phyloP scores from a whole-genome alignment of 2,797 vertebrate species.

The Rhinoraja longicauda region DNA sequence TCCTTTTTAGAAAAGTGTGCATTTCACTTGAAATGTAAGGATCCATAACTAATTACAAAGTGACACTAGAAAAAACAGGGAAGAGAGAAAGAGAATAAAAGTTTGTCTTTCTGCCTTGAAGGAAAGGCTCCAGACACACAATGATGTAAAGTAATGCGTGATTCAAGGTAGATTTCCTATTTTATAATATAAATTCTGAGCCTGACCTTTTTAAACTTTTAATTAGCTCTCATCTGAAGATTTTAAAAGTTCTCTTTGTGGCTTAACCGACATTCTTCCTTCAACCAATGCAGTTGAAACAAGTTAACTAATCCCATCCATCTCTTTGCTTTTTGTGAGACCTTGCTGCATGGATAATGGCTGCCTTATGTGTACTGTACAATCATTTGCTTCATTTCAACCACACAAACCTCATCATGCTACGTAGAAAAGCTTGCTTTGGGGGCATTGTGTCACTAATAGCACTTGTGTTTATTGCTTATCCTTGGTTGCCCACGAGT shows the following conservation, averaged over 20 bases:
- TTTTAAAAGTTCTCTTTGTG: background rate
- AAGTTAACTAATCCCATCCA: background rate
- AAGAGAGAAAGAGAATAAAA: background rate
- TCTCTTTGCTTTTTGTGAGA: background rate
- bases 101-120: background rate
- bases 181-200: slow-evolving; percentile 14
- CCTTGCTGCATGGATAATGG: background rate
- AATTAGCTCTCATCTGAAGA: background rate
- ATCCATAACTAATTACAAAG: background rate
- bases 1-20: background rate
- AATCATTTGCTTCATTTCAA: background rate
- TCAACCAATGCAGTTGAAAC: background rate
- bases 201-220: background rate
- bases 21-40: background rate
- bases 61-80: no score
- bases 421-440: background rate
- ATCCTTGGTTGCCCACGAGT: background rate
- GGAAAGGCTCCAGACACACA: background rate
- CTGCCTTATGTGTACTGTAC: background rate
- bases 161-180: background rate
- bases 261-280: background rate
- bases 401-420: background rate
- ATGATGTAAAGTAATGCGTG: background rate
- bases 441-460: background rate
- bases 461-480: background rate